These are phyloP conservation scores for Salticus scenicus DNA, from an alignment of 2,888 invertebrate species.

Conservation along the genomic window DNA sequence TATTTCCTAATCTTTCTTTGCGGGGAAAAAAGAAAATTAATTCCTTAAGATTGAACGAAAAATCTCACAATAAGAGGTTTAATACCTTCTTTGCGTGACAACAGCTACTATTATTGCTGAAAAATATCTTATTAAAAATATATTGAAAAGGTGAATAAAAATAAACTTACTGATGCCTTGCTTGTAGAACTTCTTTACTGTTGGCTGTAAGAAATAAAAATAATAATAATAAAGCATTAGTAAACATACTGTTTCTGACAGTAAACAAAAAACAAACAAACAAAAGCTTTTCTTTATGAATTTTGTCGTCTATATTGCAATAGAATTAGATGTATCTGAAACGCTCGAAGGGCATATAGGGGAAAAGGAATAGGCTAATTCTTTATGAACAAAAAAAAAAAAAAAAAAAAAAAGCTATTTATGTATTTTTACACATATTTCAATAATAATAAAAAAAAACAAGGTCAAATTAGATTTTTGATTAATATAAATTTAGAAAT, in stretches of 20 bases:
- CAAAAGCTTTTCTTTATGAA: not conserved
- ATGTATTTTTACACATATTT: too few species aligned
- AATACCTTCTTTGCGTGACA: conserved; percentile 22
- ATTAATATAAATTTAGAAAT: too few species aligned
- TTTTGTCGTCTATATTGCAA: not conserved
- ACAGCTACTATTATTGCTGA: not conserved
- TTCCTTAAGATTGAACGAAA: not conserved
- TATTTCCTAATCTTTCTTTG: not conserved
- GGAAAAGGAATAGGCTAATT: too few species aligned
- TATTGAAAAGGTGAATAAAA: not conserved
- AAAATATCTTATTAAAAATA: conserved; percentile 16
- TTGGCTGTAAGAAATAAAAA: conserved; percentile 32
- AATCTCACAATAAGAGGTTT: not conserved
- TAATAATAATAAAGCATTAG: not conserved
- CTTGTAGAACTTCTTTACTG: conserved; percentile 64
- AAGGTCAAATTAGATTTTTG: too few species aligned
- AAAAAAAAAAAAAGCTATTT: too few species aligned
- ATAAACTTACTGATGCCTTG: conserved; percentile 60
- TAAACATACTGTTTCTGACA: not conserved
- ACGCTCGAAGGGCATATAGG: too few species aligned
- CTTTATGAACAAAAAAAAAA: too few species aligned
- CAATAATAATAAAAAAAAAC: too few species aligned
- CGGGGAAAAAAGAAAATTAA: not conserved
- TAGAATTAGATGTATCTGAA: too few species aligned
- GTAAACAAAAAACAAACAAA: not conserved